Percentiles rank a stretch among this genome's conserved stretches.
Conservation (phyloP, 2,113 vertebrate genomes). For the Perognathus longimembris region DNA sequence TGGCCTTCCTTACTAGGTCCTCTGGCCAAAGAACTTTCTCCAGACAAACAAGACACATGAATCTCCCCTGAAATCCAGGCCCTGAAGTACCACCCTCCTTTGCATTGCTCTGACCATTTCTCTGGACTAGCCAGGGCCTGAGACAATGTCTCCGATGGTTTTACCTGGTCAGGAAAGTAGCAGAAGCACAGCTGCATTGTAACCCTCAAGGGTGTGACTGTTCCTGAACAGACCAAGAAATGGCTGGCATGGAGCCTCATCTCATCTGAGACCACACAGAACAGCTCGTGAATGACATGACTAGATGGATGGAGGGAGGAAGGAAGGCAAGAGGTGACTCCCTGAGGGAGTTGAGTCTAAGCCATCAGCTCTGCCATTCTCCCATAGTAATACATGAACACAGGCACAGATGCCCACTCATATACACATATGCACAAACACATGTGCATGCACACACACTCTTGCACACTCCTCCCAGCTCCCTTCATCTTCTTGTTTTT, state of each 20-base stretch:
- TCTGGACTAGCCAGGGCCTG: background rate
- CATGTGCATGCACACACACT: background rate
- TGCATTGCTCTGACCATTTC: fast-evolving
- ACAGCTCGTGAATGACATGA: background rate
- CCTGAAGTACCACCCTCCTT: background rate
- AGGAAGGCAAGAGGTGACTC: background rate
- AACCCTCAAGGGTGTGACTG: background rate
- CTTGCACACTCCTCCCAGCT: fast-evolving
- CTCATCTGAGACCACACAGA: background rate
- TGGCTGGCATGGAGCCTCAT: background rate
- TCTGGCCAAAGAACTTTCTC: background rate
- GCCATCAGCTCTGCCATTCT: background rate
- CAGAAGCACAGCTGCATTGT: background rate
- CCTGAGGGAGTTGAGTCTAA: background rate
- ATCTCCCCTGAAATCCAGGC: background rate
- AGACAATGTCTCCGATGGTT: background rate
- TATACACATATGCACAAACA: background rate
- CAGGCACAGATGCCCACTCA: background rate
- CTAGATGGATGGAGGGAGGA: background rate
- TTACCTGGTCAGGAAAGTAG: background rate
- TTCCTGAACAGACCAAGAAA: background rate
- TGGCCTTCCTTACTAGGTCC: background rate
- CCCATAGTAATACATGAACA: fast-evolving
- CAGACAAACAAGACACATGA: background rate
- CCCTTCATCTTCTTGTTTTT: background rate